phyloP scores from a whole-genome alignment of 2,113 vertebrate genomes.

The Phocoena sinus region DNA sequence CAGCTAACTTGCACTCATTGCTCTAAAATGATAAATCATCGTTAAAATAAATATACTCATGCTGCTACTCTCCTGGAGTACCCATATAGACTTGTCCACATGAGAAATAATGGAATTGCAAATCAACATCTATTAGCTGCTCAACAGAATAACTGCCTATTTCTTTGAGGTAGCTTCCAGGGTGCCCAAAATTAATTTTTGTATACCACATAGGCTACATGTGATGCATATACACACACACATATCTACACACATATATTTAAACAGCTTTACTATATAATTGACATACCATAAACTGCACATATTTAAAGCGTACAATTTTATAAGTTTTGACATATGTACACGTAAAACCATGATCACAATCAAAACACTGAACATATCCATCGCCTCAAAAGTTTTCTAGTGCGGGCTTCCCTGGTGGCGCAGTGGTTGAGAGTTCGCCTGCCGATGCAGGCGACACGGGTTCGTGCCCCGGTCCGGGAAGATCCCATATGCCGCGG shows the following conservation, averaged over 20 bases:
- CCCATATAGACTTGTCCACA: background rate
- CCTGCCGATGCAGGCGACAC: too few species aligned
- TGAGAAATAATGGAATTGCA: background rate
- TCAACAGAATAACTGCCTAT: background rate
- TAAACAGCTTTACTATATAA: background rate
- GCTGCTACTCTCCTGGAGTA: background rate
- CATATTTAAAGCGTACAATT: background rate
- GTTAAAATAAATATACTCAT: background rate
- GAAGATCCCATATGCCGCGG: too few species aligned
- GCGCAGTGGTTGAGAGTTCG: too few species aligned
- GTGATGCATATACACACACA: background rate
- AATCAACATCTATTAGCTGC: background rate
- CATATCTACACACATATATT: background rate
- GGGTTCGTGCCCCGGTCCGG: too few species aligned
- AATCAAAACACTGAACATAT: background rate
- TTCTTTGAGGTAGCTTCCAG: background rate
- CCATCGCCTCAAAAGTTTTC: background rate
- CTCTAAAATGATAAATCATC: background rate
- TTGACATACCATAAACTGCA: background rate
- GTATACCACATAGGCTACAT: background rate
- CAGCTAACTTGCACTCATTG: background rate
- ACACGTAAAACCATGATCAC: background rate
- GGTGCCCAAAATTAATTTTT: background rate
- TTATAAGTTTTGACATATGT: background rate
- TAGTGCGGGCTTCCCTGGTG: background rate